A percentile compares a stretch with the other conserved stretches of the same genome.
Conservation (phyloP, 2,888 invertebrate species). For the Tachystola acroxantha region DNA sequence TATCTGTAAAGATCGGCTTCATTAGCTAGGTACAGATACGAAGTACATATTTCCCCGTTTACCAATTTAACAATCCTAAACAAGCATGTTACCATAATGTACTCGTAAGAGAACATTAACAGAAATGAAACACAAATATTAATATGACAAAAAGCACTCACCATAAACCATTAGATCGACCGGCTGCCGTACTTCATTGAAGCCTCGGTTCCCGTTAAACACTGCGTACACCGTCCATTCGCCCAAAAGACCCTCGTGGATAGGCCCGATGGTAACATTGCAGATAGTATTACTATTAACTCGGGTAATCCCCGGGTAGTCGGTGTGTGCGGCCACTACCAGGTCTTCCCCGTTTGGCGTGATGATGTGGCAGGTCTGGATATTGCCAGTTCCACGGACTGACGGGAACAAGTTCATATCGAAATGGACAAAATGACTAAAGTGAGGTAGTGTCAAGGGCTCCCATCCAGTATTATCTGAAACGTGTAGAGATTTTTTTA, state of each 20-base stretch:
- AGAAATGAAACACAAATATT: no score
- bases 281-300: conserved; percentile 23
- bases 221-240: conserved; percentile 35
- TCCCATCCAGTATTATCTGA: no score
- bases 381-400: neutral
- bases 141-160: no score
- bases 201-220: conserved; percentile 15
- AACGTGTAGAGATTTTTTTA: no score
- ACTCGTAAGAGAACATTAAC: no score
- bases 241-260: conserved; percentile 25
- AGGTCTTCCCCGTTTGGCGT: neutral
- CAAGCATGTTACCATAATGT: no score
- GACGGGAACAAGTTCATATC: neutral
- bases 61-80: no score
- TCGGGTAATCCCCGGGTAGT: conserved; percentile 17
- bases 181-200: conserved; percentile 27
- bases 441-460: neutral
- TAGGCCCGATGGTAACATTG: conserved; percentile 30
- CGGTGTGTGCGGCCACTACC: conserved; percentile 19
- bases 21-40: no score
- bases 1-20: conserved; percentile 22
- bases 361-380: neutral
- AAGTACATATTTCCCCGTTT: no score
- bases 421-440: neutral
- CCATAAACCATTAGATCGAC: conserved; percentile 32